These are phyloP conservation scores for Rhinolophus sinicus DNA, from an alignment of 2,113 vertebrate genomes.

Conservation along the genomic window DNA sequence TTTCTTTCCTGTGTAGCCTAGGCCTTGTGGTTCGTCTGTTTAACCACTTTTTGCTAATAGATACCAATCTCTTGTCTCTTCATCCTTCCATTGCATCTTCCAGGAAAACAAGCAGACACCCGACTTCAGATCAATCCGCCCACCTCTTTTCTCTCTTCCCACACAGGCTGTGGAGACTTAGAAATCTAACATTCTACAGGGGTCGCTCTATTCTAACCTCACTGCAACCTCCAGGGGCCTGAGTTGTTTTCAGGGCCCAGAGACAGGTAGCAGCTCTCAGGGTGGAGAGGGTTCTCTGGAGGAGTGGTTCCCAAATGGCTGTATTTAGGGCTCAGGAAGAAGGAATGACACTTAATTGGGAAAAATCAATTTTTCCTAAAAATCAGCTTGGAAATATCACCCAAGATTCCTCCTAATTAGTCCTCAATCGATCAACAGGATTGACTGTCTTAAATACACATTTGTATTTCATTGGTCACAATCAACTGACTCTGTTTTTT, in stretches of 20 bases:
- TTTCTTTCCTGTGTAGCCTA: not conserved
- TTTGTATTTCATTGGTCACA: not conserved
- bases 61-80: not conserved
- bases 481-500: not conserved
- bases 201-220: not conserved
- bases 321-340: not conserved
- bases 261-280: not conserved
- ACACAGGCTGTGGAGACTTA: accelerated
- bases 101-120: not conserved
- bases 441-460: accelerated
- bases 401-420: not conserved
- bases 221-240: not conserved
- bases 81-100: not conserved
- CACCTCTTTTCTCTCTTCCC: not conserved
- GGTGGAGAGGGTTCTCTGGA: accelerated
- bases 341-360: not conserved
- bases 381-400: not conserved
- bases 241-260: not conserved
- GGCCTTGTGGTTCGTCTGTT: not conserved
- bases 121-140: not conserved
- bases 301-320: accelerated
- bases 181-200: not conserved
- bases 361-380: not conserved
- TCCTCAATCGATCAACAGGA: too few species aligned
- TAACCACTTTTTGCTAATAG: not conserved